These are phyloP conservation scores for Hedychridium roseum DNA, from an alignment of 2,888 invertebrate genomes.

Conservation along the genomic window DNA sequence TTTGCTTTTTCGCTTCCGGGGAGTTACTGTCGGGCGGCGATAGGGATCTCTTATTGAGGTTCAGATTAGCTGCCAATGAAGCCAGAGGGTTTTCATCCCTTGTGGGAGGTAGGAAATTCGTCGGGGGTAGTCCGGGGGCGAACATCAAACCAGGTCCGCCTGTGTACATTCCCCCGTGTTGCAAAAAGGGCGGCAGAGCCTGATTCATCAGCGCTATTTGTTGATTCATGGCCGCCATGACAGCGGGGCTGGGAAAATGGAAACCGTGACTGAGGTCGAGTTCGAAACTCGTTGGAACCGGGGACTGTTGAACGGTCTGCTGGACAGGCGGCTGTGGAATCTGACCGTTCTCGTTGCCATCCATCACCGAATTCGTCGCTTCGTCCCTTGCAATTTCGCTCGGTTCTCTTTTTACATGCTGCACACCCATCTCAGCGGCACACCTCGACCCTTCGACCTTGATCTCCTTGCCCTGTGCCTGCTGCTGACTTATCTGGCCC, in stretches of 20 bases:
- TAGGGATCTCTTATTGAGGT: conserved; percentile 63
- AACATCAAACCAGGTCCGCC: conserved; percentile 63
- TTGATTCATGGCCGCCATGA: conserved; percentile 65
- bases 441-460: conserved; percentile 49
- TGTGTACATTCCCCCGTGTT: conserved; percentile 63
- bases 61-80: conserved; percentile 67
- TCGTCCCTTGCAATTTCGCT: conserved; percentile 36
- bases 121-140: conserved; percentile 55
- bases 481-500: conserved; percentile 47
- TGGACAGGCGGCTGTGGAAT: conserved; percentile 38
- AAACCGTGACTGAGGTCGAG: conserved; percentile 58
- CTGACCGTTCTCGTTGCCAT: conserved; percentile 49
- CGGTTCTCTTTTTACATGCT: conserved; percentile 54
- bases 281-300: conserved; percentile 51
- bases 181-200: conserved; percentile 64
- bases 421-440: conserved; percentile 36
- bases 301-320: conserved; percentile 47
- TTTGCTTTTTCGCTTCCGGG: conserved; percentile 71
- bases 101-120: conserved; percentile 47
- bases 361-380: conserved; percentile 26
- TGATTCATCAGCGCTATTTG: conserved; percentile 66
- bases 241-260: conserved; percentile 62
- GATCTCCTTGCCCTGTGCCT: conserved; percentile 47
- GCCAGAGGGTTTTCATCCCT: conserved; percentile 64
- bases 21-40: conserved; percentile 64